phyloP scores from a whole-genome alignment of 2,797 vertebrate species.

The Brotula barbata region DNA sequence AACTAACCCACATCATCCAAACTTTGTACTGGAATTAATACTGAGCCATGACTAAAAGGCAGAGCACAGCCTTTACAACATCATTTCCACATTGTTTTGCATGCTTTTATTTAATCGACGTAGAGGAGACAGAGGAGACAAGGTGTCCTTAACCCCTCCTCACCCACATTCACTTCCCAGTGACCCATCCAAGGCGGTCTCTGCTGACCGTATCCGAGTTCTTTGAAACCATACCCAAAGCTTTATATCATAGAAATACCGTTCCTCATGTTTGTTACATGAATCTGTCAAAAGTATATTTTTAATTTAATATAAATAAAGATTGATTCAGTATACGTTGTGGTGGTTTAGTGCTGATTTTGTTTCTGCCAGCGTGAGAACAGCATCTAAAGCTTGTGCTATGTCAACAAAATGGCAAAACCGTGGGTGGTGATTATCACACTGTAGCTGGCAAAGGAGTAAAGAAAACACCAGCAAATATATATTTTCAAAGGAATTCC shows the following conservation, averaged over 20 bases:
- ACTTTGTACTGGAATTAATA: conserved; percentile 49
- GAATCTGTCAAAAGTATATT: conserved; percentile 99
- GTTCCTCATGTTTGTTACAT: conserved; percentile 99
- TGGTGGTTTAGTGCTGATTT: conserved; percentile 18
- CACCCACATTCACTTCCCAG: conserved; percentile 21
- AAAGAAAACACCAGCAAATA: conserved; percentile 1
- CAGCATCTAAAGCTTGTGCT: neutral
- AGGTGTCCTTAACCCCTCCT: conserved; percentile 27
- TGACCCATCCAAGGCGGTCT: conserved; percentile 31
- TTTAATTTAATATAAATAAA: conserved; percentile 99
- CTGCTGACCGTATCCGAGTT: conserved; percentile 48
- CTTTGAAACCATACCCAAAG: conserved; percentile 83
- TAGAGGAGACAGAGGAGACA: conserved; percentile 40
- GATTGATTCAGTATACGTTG: conserved; percentile 90
- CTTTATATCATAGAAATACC: conserved; percentile 93
- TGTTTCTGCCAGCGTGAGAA: conserved; percentile 7
- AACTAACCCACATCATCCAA: conserved; percentile 28
- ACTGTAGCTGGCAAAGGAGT: neutral
- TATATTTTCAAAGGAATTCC: neutral
- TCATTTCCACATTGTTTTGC: conserved; percentile 51
- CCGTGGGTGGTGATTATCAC: neutral
- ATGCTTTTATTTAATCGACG: conserved; percentile 53
- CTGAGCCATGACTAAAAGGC: conserved; percentile 62
- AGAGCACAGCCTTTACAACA: conserved; percentile 42
- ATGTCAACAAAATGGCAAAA: neutral